Evolutionary conservation across 37 sponge, comb jelly and placozoan species (phyloP).

Genomic region (Oscarella lobularis): DNA sequence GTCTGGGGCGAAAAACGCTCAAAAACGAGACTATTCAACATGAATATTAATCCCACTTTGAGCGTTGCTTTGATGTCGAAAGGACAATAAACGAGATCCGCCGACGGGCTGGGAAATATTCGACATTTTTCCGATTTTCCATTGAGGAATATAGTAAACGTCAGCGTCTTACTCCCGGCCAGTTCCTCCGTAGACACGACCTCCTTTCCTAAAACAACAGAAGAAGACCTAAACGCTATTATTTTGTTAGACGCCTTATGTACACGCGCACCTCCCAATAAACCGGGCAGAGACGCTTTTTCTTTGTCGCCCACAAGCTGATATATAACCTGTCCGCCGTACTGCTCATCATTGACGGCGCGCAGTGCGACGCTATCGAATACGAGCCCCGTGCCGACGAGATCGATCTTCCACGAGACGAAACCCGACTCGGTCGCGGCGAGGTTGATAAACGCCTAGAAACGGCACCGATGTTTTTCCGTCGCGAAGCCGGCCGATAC

Average conservation of each 20-base stretch:
- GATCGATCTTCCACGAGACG: slow-evolving; percentile 43
- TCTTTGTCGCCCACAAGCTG: background rate
- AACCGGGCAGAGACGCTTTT: background rate
- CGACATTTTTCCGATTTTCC: background rate
- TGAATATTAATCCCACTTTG: slow-evolving; percentile 21
- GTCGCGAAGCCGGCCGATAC: too few species aligned
- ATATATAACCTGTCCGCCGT: background rate
- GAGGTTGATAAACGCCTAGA: background rate
- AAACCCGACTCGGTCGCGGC: background rate
- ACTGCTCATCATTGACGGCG: slow-evolving; percentile 2
- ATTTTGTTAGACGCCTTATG: too few species aligned
- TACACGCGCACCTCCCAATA: too few species aligned
- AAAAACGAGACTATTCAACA: background rate
- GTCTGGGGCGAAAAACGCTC: background rate
- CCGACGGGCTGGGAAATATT: background rate
- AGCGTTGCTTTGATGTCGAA: slow-evolving; percentile 45
- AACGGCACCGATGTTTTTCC: too few species aligned
- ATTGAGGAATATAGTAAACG: slow-evolving; percentile 14
- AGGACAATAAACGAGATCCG: slow-evolving; percentile 11
- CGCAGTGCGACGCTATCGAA: slow-evolving; percentile 12
- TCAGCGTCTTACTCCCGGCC: slow-evolving; percentile 13
- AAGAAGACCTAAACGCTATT: too few species aligned
- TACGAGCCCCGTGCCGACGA: slow-evolving; percentile 33
- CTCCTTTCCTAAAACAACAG: background rate
- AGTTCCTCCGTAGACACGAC: background rate